These are phyloP conservation scores for roundworm (Caenorhabditis elegans) DNA, from an alignment of 1,140 invertebrate species.

Conservation along the genomic window DNA sequence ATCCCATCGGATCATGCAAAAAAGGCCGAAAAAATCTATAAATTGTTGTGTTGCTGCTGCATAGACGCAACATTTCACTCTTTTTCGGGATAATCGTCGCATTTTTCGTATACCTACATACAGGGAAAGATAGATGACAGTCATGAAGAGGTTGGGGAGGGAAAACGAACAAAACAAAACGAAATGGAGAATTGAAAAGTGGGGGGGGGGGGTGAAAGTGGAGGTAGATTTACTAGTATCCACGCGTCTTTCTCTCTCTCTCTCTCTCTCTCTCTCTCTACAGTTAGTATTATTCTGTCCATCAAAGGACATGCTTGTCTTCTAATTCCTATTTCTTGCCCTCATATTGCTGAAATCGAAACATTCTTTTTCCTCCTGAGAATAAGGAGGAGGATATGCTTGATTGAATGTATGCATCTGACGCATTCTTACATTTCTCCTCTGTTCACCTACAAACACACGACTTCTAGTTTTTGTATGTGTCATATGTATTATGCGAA, in stretches of 20 bases:
- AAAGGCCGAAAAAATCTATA: not conserved
- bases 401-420: conserved; percentile 15
- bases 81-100: conserved; percentile 8
- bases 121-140: not conserved
- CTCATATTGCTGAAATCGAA: conserved; percentile 26
- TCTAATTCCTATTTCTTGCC: too few species aligned
- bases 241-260: not conserved
- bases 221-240: conserved; percentile 21
- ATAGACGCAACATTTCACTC: not conserved
- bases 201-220: not conserved
- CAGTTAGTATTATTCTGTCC: too few species aligned
- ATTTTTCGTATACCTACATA: not conserved
- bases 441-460: not conserved
- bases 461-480: not conserved
- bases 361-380: not conserved
- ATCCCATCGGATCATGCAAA: not conserved
- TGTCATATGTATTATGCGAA: conserved; percentile 11
- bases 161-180: not conserved
- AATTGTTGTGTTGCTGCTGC: not conserved
- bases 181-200: not conserved
- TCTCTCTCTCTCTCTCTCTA: too few species aligned
- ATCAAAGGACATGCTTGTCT: not conserved
- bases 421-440: not conserved
- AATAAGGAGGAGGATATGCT: too few species aligned
- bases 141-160: not conserved